Conservation (phyloP, 2,888 invertebrate species). For the Bugula neritina region DNA sequence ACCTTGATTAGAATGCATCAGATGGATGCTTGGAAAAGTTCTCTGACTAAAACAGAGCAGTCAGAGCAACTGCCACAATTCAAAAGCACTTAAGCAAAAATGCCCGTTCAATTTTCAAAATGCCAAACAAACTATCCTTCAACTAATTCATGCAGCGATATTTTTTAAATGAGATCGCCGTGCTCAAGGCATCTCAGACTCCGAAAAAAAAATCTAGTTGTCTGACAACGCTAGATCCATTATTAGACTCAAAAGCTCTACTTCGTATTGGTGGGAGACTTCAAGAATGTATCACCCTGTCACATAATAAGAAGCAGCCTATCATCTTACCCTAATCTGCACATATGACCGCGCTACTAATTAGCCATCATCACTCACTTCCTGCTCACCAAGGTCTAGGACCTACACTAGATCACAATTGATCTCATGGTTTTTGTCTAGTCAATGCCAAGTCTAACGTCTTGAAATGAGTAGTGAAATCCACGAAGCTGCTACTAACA, state of each 20-base stretch:
- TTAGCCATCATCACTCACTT: too few relatives aligned
- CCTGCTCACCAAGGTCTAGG: constrained; percentile 28
- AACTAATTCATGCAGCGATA: not conserved
- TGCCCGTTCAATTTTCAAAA: not conserved
- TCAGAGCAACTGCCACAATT: not conserved
- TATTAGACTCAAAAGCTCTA: constrained; percentile 31
- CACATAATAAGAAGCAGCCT: constrained; percentile 30
- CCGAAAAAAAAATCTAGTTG: constrained; percentile 2
- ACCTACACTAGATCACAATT: constrained; percentile 24
- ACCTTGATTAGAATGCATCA: constrained; percentile 27
- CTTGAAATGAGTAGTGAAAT: not conserved
- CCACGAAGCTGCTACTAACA: not conserved
- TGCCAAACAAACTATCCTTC: constrained; percentile 2
- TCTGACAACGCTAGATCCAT: constrained; percentile 31
- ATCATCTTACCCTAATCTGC: constrained; percentile 33
- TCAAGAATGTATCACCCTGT: not conserved
- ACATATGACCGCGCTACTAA: constrained; percentile 31
- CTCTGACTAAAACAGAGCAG: not conserved
- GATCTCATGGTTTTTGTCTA: constrained; percentile 27
- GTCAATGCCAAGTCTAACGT: constrained; percentile 3
- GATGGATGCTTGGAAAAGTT: not conserved
- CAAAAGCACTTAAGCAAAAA: not conserved
- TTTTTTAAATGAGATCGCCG: constrained; percentile 24
- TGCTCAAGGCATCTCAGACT: not conserved
- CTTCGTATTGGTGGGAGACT: constrained; percentile 35